Conservation (phyloP, 2,113 vertebrate genomes). For the Oxygymnocypris stewartii region DNA sequence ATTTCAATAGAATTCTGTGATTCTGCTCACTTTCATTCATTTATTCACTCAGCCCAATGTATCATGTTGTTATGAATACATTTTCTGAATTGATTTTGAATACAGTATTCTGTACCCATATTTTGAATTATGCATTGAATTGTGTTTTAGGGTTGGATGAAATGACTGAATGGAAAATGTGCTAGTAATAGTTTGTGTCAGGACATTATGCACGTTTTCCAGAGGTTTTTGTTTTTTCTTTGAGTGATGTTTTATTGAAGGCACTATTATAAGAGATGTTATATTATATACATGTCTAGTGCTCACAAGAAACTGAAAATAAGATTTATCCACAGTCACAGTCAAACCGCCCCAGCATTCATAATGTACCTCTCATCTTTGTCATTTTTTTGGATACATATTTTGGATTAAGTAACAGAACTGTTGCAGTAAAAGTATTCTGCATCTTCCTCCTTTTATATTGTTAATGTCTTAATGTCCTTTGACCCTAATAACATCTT, state of each 20-base stretch:
- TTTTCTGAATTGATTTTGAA: neutral
- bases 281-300: neutral
- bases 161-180: too few species aligned
- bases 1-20: neutral
- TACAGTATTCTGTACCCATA: neutral
- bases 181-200: too few species aligned
- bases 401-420: neutral
- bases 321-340: neutral
- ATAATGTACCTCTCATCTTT: neutral
- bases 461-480: neutral
- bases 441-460: neutral
- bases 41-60: neutral
- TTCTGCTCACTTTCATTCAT: neutral
- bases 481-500: neutral
- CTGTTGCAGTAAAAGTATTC: neutral
- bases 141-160: neutral
- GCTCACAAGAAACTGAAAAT: neutral
- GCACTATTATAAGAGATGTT: neutral
- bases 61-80: too few species aligned
- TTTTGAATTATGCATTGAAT: neutral
- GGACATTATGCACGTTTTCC: too few species aligned
- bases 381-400: neutral
- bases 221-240: neutral
- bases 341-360: neutral
- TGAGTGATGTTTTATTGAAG: neutral